phyloP scores from a whole-genome alignment of 2,113 vertebrate genomes.

The Bambusicola thoracicus region DNA sequence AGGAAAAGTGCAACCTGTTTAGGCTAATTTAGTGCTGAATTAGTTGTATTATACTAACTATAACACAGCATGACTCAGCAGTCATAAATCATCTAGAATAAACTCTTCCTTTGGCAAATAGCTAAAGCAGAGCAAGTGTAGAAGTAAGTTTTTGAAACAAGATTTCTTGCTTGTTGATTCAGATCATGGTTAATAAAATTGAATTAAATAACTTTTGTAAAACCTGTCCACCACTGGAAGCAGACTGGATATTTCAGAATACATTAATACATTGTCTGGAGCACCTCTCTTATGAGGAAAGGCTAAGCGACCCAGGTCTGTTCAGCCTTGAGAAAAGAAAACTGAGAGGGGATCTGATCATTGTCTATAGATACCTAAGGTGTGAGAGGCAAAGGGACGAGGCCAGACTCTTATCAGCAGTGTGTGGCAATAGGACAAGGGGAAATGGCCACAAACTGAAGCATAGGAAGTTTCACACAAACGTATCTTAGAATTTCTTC shows the following conservation, averaged over 20 bases:
- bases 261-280: no score
- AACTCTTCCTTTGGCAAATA: neutral
- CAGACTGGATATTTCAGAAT: neutral
- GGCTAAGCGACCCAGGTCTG: no score
- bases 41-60: neutral
- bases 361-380: no score
- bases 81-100: neutral
- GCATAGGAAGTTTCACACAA: no score
- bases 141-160: neutral
- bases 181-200: neutral
- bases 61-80: neutral
- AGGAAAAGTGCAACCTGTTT: neutral
- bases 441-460: no score
- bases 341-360: no score
- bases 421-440: no score
- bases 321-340: no score
- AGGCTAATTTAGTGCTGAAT: neutral
- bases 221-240: neutral
- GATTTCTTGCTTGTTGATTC: neutral
- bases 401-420: no score
- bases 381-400: no score
- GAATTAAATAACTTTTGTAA: neutral
- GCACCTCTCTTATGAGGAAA: no score
- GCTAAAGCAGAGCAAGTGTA: neutral
- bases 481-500: no score